phyloP scores from a whole-genome alignment of 2,797 vertebrate species.

The Semaprochilodus insignis region DNA sequence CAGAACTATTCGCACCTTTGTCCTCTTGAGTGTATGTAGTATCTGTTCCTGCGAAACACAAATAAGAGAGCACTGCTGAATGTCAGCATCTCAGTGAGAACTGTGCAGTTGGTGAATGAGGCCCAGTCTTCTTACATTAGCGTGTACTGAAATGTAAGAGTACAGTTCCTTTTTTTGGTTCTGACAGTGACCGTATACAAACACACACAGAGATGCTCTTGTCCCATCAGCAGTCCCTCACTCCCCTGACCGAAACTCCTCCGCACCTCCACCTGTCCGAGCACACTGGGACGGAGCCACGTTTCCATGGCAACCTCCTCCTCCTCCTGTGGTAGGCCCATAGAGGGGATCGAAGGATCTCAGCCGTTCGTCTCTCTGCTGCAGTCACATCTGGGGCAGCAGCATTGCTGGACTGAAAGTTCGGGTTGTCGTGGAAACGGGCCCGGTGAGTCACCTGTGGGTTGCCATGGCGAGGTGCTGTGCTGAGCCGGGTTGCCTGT shows the following conservation, averaged over 20 bases:
- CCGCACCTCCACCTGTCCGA: slow-evolving; percentile 1
- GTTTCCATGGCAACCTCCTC: not conserved
- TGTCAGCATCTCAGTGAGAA: too few species aligned
- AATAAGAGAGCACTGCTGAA: too few species aligned
- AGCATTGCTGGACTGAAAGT: slow-evolving; percentile 38
- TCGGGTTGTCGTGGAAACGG: slow-evolving; percentile 77
- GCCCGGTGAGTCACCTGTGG: slow-evolving; percentile 76
- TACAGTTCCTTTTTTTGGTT: too few species aligned
- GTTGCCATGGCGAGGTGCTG: slow-evolving; percentile 77
- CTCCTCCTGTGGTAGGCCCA: not conserved
- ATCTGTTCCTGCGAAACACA: too few species aligned
- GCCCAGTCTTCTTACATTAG: too few species aligned
- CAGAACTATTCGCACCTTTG: too few species aligned
- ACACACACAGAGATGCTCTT: not conserved
- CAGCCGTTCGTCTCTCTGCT: slow-evolving; percentile 26
- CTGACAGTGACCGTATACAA: not conserved
- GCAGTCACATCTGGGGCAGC: slow-evolving; percentile 39
- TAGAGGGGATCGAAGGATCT: not conserved
- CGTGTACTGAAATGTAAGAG: too few species aligned
- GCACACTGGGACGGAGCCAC: not conserved
- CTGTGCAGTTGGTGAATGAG: too few species aligned
- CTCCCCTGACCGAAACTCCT: not conserved
- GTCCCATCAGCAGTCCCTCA: not conserved
- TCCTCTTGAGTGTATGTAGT: too few species aligned
- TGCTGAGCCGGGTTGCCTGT: slow-evolving; percentile 64